A percentile compares a stretch with the other conserved stretches of the same genome.
Evolutionary conservation across 2,888 invertebrate genomes (phyloP).

Genomic region (Plebejus anna): DNA sequence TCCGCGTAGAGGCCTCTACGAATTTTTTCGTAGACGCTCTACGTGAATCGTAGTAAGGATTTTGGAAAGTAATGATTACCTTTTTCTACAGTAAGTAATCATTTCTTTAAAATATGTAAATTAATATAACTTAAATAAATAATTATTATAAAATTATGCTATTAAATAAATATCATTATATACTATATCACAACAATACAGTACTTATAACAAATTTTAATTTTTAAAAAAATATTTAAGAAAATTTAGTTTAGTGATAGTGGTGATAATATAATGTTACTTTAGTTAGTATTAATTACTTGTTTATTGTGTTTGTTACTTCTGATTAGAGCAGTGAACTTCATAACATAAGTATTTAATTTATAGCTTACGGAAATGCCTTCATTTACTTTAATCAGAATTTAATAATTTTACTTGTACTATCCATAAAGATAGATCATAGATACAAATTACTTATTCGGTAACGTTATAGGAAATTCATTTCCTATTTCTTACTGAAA

Average conservation of each 20-base stretch:
- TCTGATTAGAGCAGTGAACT: background rate
- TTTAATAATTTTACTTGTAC: background rate
- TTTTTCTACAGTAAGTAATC: background rate
- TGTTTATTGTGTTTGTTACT: background rate
- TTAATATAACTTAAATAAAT: no score
- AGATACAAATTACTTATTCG: background rate
- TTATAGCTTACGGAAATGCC: background rate
- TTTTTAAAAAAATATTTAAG: no score
- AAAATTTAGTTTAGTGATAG: no score
- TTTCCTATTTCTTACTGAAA: background rate
- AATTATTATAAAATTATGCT: background rate
- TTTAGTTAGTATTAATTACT: background rate
- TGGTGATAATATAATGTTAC: background rate
- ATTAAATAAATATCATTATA: background rate
- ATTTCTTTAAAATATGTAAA: no score
- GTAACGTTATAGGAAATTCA: background rate
- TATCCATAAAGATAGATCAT: background rate
- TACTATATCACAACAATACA: no score
- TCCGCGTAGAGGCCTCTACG: constrained; percentile 4
- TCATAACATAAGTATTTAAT: background rate
- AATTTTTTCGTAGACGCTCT: constrained; percentile 1
- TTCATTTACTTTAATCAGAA: background rate
- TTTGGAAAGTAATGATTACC: background rate
- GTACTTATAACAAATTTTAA: no score
- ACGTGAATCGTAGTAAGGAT: background rate